Evolutionary conservation across 2,888 invertebrate species (phyloP).

Genomic region (Halocaridina rubra): DNA sequence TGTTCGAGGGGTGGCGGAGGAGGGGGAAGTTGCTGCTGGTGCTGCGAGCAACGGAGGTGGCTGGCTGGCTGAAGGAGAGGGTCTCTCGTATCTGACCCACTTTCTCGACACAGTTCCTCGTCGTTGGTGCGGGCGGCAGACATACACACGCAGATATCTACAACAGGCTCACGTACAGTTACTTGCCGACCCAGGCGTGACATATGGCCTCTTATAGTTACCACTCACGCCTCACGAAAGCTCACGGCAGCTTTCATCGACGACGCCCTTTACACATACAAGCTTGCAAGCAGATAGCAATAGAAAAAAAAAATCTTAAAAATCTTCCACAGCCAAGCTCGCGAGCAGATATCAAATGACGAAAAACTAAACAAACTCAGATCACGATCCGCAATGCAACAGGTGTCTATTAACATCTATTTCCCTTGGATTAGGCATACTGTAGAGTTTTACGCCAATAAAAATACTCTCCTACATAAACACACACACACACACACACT

Average conservation of each 20-base stretch:
- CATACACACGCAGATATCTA: neutral
- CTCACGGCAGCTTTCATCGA: neutral
- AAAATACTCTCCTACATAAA: too few species aligned
- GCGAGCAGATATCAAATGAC: too few species aligned
- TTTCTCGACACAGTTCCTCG: constrained; percentile 53
- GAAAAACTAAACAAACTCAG: too few species aligned
- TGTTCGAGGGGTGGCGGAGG: neutral
- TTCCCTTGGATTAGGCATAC: too few species aligned
- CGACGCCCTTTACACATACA: too few species aligned
- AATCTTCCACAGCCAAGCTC: too few species aligned
- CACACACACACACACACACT: too few species aligned
- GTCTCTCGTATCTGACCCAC: constrained; percentile 44
- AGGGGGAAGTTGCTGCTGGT: neutral
- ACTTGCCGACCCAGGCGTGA: constrained; percentile 36
- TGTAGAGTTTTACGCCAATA: too few species aligned
- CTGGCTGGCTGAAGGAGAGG: neutral
- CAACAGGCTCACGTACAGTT: constrained; percentile 50
- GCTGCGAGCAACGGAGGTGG: constrained; percentile 33
- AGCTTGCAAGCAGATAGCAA: too few species aligned
- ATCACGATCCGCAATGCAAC: too few species aligned
- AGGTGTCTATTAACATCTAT: too few species aligned
- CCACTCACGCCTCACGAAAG: neutral
- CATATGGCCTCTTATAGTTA: constrained; percentile 34
- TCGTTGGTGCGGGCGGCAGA: constrained; percentile 19
- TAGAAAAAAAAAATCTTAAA: too few species aligned